Percentiles rank a stretch among this genome's conserved stretches.
These are phyloP conservation scores for Amiota minor DNA, from an alignment of 2,888 invertebrate genomes.

Conservation along the genomic window DNA sequence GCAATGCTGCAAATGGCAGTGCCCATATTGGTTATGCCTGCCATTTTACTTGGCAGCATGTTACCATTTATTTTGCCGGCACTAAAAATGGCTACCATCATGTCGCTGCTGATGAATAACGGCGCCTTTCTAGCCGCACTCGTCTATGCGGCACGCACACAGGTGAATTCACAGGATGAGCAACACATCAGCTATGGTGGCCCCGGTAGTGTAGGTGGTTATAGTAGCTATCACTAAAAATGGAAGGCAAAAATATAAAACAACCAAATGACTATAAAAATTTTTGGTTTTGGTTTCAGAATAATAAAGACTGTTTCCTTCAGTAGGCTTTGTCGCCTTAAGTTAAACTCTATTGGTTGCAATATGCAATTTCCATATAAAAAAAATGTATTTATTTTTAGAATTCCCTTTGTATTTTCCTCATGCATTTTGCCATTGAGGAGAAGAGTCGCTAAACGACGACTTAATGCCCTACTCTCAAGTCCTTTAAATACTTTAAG, in stretches of 20 bases:
- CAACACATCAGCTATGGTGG: constrained; percentile 68
- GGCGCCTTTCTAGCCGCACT: constrained; percentile 79
- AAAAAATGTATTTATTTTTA: too few relatives aligned
- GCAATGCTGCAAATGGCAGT: constrained; percentile 73
- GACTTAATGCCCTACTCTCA: too few relatives aligned
- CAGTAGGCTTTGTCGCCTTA: neutral
- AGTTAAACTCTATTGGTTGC: too few relatives aligned
- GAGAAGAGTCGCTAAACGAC: too few relatives aligned
- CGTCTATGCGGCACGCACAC: constrained; percentile 70
- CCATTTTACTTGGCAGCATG: constrained; percentile 79
- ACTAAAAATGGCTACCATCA: constrained; percentile 79
- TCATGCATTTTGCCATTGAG: too few relatives aligned
- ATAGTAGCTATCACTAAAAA: constrained; percentile 49
- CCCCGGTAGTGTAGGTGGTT: constrained; percentile 38
- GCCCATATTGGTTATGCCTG: constrained; percentile 78
- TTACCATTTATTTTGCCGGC: constrained; percentile 81
- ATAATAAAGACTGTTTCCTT: constrained; percentile 54
- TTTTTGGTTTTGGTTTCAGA: constrained; percentile 14
- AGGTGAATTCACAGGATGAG: constrained; percentile 64
- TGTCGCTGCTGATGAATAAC: constrained; percentile 79
- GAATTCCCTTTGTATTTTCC: too few relatives aligned
- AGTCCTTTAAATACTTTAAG: too few relatives aligned
- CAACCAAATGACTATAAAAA: neutral
- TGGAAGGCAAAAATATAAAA: too few relatives aligned
- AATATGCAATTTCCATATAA: too few relatives aligned